These are phyloP conservation scores for Catocala sponsa DNA, from an alignment of 2,888 invertebrate species.

Conservation along the genomic window DNA sequence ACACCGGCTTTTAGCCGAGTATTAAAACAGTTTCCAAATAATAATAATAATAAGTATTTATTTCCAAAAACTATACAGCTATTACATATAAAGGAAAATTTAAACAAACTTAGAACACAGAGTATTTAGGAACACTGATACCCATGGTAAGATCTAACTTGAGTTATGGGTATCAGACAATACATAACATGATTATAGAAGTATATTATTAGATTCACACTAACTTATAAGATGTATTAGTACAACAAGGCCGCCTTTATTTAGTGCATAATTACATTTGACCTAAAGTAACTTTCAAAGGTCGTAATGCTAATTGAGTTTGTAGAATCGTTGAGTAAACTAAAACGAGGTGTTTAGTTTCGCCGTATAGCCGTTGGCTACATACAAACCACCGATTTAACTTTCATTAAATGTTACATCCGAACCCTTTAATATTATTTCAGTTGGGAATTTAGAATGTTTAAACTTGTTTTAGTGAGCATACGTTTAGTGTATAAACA, in stretches of 20 bases:
- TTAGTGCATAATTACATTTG: constrained; percentile 60
- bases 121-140: too few relatives aligned
- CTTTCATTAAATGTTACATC: constrained; percentile 66
- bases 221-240: constrained; percentile 36
- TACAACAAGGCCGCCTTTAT: constrained; percentile 35
- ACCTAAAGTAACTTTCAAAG: constrained; percentile 66
- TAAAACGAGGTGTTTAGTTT: constrained; percentile 74
- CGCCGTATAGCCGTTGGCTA: constrained; percentile 67
- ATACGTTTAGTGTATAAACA: constrained; percentile 25
- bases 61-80: too few relatives aligned
- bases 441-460: constrained; percentile 44
- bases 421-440: constrained; percentile 64
- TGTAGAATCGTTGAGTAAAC: constrained; percentile 73
- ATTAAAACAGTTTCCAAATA: too few relatives aligned
- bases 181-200: too few relatives aligned
- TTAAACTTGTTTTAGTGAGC: constrained; percentile 42
- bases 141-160: too few relatives aligned
- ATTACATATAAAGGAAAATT: too few relatives aligned
- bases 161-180: too few relatives aligned
- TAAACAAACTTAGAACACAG: too few relatives aligned
- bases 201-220: too few relatives aligned
- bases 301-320: constrained; percentile 77
- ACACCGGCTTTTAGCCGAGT: too few relatives aligned
- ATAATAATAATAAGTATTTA: too few relatives aligned
- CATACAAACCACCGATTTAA: constrained; percentile 59